Conservation (phyloP, 2,888 invertebrate genomes). For the Apotomis turbidana region DNA sequence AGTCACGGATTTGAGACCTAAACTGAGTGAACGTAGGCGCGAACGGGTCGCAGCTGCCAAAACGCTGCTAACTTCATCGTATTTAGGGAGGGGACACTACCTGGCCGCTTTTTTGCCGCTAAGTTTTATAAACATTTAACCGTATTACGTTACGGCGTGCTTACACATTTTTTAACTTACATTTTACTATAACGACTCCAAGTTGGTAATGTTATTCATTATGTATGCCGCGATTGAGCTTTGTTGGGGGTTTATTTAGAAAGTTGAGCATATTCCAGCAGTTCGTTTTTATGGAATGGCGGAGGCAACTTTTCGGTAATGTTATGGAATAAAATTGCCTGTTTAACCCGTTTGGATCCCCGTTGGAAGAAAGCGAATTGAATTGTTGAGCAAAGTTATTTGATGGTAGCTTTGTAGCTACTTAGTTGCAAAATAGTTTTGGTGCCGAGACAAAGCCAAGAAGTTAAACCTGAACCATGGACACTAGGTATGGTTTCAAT, state of each 20-base stretch:
- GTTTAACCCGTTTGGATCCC: slow-evolving; percentile 3
- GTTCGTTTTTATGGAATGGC: slow-evolving; percentile 11
- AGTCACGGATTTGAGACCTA: slow-evolving; percentile 64
- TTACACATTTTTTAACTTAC: slow-evolving; percentile 8
- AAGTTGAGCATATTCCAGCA: slow-evolving; percentile 28
- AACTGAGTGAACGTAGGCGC: slow-evolving; percentile 32
- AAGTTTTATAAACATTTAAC: slow-evolving; percentile 7
- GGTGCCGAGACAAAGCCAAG: too few relatives aligned
- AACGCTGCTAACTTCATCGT: slow-evolving; percentile 59
- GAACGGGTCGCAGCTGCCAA: slow-evolving; percentile 43
- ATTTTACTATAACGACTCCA: slow-evolving; percentile 36
- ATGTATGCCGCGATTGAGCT: slow-evolving; percentile 30
- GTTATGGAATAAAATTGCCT: slow-evolving; percentile 20
- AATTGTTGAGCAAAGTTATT: slow-evolving; percentile 1
- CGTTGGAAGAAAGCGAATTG: slow-evolving; percentile 4
- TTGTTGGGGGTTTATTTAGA: slow-evolving; percentile 27
- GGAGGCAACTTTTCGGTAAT: slow-evolving; percentile 24
- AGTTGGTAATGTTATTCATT: slow-evolving; percentile 31
- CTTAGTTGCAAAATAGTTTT: too few relatives aligned
- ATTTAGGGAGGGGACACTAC: slow-evolving; percentile 55
- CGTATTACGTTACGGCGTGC: not conserved
- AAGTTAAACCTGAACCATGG: too few relatives aligned
- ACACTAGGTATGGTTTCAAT: too few relatives aligned
- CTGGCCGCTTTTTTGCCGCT: slow-evolving; percentile 55
- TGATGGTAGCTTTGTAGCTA: too few relatives aligned